Evolutionary conservation across 2,113 vertebrate species (phyloP), one percentile per base, ranked within the genome.

Genomic region (Pseudonaja textilis): DNA sequence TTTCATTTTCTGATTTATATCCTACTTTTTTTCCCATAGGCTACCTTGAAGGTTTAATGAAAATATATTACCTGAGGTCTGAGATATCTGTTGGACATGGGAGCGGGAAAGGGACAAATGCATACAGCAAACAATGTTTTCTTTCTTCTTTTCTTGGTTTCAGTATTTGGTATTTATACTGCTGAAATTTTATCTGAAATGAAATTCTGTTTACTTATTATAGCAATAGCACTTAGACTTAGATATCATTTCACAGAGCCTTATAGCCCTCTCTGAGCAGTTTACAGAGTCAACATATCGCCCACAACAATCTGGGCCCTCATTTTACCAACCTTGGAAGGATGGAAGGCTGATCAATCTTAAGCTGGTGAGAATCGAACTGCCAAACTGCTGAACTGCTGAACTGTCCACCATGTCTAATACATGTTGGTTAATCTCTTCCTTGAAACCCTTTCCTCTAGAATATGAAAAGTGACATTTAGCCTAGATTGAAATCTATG

Each of bases 391-490:
- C 23, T 61, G 59, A 61, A 61, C 59, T 61, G 25, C 23, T 61
- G 59, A 61, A 61, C 59, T 61, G 25, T 8, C 25, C 57, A 89
- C 25, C 57, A 56, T n/a, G 25, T 8, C 42, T 88, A 85, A 57
- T 47, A 23, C 16, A 7, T 16, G 0, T 25, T 85, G 69, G 14
- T 90, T 14, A 42, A 59, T 39, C 69, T 26, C 50, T 22, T 9
- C 11, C 25, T n/a, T 8, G 26, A 29, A 29, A 20, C 29, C 2
- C 29, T 23, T 39, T 23, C 90, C 3, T 8, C 64, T 26, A 64
- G 9, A 54, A n/a, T 93, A 2, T 25, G 85, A 89, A 54, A 0
- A 0, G 0, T 0, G 0, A 34, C 1, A 91, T 59, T 91, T 26
- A 85, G 74, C 90, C 5, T 42, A 23, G 85, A 3, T 93, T 90